A percentile compares a stretch with the other conserved stretches of the same genome.
These are phyloP conservation scores for Cyrtodaria siliqua DNA, from an alignment of 2,888 invertebrate genomes.

Conservation along the genomic window DNA sequence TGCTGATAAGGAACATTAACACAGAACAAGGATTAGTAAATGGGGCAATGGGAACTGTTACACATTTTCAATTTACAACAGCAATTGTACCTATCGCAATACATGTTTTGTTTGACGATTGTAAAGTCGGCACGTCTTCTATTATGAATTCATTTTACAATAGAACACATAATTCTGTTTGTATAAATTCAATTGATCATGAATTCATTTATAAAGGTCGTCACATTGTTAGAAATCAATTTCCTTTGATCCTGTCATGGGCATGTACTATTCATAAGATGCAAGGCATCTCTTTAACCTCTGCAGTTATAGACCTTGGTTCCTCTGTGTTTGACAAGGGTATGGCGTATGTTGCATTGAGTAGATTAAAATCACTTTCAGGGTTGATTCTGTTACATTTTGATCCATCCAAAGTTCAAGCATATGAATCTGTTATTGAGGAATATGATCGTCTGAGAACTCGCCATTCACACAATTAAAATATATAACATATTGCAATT, in stretches of 20 bases:
- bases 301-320: slow-evolving; percentile 36
- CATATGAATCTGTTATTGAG: slow-evolving; percentile 15
- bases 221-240: slow-evolving; percentile 27
- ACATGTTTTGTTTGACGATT: slow-evolving; percentile 43
- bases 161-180: background rate
- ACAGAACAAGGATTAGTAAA: slow-evolving; percentile 43
- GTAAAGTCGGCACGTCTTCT: slow-evolving; percentile 13
- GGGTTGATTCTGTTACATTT: slow-evolving; percentile 32
- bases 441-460: slow-evolving; percentile 28
- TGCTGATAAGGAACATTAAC: slow-evolving; percentile 43
- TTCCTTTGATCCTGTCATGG: slow-evolving; percentile 46
- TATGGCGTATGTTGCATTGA: slow-evolving; percentile 58
- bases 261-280: slow-evolving; percentile 50
- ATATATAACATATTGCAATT: too few species aligned
- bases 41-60: slow-evolving; percentile 37
- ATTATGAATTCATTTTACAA: too few species aligned
- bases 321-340: slow-evolving; percentile 48
- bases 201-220: slow-evolving; percentile 11
- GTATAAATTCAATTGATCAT: slow-evolving; percentile 20
- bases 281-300: slow-evolving; percentile 44
- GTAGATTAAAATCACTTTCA: slow-evolving; percentile 37
- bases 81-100: background rate
- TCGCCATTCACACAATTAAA: too few species aligned
- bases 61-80: slow-evolving; percentile 1
- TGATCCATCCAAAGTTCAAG: background rate